A percentile compares a stretch with the other conserved stretches of the same genome.
phyloP scores from a whole-genome alignment of 2,113 vertebrate species.

The Martes martes region DNA sequence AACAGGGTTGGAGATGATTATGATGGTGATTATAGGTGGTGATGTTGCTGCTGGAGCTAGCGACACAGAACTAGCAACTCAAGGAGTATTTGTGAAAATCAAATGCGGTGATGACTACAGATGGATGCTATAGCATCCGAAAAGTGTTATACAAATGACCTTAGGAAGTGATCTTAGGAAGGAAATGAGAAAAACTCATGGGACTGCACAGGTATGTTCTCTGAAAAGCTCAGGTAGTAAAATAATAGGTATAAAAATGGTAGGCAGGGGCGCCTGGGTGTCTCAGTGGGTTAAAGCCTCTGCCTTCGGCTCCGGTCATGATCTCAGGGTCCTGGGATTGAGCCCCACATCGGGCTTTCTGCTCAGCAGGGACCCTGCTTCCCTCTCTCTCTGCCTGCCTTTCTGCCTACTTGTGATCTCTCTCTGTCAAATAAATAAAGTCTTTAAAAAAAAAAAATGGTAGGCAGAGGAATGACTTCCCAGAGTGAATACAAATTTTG shows the following conservation, averaged over 20 bases:
- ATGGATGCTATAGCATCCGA: neutral
- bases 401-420: too few relatives aligned
- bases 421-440: too few relatives aligned
- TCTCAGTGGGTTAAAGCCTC: too few relatives aligned
- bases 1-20: neutral
- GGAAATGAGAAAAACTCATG: neutral
- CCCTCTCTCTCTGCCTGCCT: too few relatives aligned
- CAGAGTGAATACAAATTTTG: neutral
- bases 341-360: too few relatives aligned
- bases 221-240: neutral
- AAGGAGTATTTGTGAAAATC: neutral
- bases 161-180: neutral
- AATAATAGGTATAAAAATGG: neutral
- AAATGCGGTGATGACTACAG: neutral
- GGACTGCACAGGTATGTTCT: neutral
- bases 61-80: neutral
- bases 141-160: neutral
- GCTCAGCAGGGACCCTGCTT: too few relatives aligned
- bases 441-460: neutral
- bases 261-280: neutral
- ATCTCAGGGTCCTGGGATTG: too few relatives aligned
- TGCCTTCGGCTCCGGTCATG: too few relatives aligned
- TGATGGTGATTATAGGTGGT: too few relatives aligned
- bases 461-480: neutral
- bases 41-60: neutral